Conservation (phyloP, 1,140 invertebrate genomes). For the Psilanteris sp. region DNA sequence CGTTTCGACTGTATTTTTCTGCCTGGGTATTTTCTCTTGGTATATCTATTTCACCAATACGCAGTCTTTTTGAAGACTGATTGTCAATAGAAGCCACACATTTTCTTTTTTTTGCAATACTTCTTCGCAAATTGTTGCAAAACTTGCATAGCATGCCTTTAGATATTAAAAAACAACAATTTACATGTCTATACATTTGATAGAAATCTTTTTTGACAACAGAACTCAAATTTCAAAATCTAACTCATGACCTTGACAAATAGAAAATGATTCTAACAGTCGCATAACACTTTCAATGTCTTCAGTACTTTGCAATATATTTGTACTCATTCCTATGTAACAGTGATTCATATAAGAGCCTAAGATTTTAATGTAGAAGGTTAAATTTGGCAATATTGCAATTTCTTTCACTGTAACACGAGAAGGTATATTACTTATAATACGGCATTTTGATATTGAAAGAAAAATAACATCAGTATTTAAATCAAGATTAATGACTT, state of each 20-base stretch:
- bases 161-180: neutral
- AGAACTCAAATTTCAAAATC: neutral
- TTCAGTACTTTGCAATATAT: neutral
- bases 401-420: neutral
- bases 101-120: neutral
- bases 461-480: neutral
- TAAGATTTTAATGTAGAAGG: neutral
- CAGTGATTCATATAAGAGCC: neutral
- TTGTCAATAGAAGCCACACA: no score
- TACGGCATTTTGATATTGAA: neutral
- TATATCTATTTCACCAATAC: no score
- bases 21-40: no score
- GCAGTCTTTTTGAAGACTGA: no score
- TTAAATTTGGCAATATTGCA: constrained; percentile 2
- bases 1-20: no score
- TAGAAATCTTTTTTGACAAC: constrained; percentile 1
- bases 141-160: neutral
- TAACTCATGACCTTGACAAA: neutral
- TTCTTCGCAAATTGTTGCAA: neutral
- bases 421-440: neutral
- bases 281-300: neutral
- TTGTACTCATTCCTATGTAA: neutral
- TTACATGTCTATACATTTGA: neutral
- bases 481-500: neutral
- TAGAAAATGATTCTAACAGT: neutral